phyloP scores from a whole-genome alignment of 2,797 vertebrate genomes.

The Champsocephalus esox region DNA sequence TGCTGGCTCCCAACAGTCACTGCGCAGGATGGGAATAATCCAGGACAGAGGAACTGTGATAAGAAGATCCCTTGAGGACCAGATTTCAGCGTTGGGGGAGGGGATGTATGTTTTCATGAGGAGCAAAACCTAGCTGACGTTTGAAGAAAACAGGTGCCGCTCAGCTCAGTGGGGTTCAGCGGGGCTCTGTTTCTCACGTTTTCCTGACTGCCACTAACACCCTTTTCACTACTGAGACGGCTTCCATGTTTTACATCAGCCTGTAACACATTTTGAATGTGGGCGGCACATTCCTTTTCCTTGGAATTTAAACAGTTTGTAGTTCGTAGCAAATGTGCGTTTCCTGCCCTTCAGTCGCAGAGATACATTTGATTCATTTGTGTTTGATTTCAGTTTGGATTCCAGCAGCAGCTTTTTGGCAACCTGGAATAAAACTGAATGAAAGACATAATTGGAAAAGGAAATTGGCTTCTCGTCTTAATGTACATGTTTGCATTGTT shows the following conservation, averaged over 20 bases:
- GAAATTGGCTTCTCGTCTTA: constrained; percentile 75
- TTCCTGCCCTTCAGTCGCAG: constrained; percentile 32
- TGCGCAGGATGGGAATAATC: constrained; percentile 82
- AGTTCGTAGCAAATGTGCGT: constrained; percentile 27
- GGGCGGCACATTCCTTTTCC: constrained; percentile 51
- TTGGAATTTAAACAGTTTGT: constrained; percentile 58
- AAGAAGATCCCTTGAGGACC: constrained; percentile 74
- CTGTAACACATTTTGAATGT: constrained; percentile 45
- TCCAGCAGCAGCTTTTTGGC: constrained; percentile 55
- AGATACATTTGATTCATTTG: constrained; percentile 68
- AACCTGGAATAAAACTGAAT: constrained; percentile 61
- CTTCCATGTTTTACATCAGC: constrained; percentile 50
- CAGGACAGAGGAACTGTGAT: constrained; percentile 77
- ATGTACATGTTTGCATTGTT: constrained; percentile 74
- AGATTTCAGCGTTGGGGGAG: constrained; percentile 52
- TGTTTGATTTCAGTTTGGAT: constrained; percentile 68
- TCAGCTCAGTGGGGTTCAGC: constrained; percentile 69
- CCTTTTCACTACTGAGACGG: constrained; percentile 24
- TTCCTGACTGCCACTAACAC: constrained; percentile 55
- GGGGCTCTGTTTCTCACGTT: constrained; percentile 67
- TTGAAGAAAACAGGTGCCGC: constrained; percentile 84
- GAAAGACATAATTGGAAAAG: constrained; percentile 72
- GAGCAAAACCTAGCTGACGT: constrained; percentile 68
- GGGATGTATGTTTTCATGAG: constrained; percentile 49
- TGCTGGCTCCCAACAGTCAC: constrained; percentile 80